Percentiles rank a stretch among this genome's conserved stretches.
phyloP scores from a whole-genome alignment of 2,797 vertebrate genomes.

The Cuniculus paca region DNA sequence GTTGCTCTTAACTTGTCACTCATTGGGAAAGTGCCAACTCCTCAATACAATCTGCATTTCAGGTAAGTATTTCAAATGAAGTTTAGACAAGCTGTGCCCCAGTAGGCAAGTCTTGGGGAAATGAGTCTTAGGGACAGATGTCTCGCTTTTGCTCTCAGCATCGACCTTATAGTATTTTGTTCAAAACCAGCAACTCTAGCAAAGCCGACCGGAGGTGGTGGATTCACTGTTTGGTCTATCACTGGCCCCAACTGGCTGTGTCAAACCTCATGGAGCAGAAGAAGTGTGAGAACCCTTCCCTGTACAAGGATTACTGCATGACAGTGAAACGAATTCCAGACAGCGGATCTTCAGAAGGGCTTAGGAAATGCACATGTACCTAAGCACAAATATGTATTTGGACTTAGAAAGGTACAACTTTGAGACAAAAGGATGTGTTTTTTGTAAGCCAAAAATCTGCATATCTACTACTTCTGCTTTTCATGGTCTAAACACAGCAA shows the following conservation, averaged over 20 bases:
- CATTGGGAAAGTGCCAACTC: background rate
- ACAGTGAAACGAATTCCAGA: background rate
- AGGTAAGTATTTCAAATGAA: background rate
- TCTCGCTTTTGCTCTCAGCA: background rate
- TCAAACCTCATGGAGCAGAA: background rate
- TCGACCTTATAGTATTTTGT: background rate
- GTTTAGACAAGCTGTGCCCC: background rate
- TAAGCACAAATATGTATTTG: background rate
- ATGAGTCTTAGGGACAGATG: background rate
- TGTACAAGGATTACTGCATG: background rate
- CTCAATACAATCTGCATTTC: conserved; percentile 14
- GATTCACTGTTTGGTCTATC: background rate
- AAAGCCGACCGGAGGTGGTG: background rate
- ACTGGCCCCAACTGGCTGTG: background rate
- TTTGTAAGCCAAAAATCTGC: background rate
- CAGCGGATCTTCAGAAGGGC: background rate
- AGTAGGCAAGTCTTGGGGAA: background rate
- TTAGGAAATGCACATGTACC: background rate
- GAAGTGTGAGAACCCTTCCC: background rate
- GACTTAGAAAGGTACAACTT: background rate
- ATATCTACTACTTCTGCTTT: background rate
- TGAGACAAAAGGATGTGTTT: background rate
- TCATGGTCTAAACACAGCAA: background rate
- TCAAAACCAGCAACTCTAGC: background rate
- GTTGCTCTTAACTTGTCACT: background rate